phyloP scores from a whole-genome alignment of 2,113 vertebrate genomes.

The Bubo scandiacus region DNA sequence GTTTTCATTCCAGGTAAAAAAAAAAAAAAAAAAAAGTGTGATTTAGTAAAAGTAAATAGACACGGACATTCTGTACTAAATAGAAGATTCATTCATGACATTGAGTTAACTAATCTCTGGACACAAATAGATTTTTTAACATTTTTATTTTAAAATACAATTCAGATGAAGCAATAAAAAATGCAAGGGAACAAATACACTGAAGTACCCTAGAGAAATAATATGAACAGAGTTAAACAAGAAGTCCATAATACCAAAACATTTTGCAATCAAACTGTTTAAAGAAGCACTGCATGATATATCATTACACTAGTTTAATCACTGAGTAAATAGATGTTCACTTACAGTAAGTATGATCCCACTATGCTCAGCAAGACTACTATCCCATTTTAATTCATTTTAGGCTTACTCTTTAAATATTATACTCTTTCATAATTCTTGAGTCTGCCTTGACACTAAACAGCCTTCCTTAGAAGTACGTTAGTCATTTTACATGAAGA shows the following conservation, averaged over 20 bases:
- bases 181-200: background rate
- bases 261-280: background rate
- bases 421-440: background rate
- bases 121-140: background rate
- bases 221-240: background rate
- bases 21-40: background rate
- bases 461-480: background rate
- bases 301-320: constrained; percentile 17
- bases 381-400: constrained; percentile 16
- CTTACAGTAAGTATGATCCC: constrained; percentile 18
- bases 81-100: background rate
- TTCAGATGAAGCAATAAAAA: background rate
- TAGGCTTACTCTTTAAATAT: background rate
- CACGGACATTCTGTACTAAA: background rate
- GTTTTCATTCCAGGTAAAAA: background rate
- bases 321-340: constrained; percentile 14
- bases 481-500: background rate
- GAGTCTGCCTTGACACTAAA: background rate
- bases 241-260: background rate
- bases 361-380: background rate
- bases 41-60: background rate
- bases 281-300: background rate
- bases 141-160: background rate
- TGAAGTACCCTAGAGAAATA: background rate
- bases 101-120: background rate